Conservation (phyloP, 2,113 vertebrate genomes). For the Podilymbus podiceps region DNA sequence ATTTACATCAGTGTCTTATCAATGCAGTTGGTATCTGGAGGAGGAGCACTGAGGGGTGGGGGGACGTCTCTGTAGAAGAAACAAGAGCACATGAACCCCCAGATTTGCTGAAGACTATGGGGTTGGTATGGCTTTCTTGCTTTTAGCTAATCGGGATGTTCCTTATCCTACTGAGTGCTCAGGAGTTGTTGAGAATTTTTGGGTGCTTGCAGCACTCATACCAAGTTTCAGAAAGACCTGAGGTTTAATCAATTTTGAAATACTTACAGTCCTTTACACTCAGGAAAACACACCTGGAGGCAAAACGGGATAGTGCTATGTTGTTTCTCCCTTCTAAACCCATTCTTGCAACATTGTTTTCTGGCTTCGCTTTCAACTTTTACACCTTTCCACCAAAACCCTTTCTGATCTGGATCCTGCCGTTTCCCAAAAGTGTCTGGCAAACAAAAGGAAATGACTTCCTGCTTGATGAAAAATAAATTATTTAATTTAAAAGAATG, state of each 20-base stretch:
- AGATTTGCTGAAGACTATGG: neutral
- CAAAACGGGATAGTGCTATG: neutral
- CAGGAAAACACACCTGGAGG: neutral
- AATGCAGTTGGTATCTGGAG: neutral
- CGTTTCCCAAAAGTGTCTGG: neutral
- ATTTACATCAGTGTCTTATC: neutral
- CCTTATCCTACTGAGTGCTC: neutral
- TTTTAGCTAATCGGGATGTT: neutral
- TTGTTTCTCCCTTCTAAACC: neutral
- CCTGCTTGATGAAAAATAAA: neutral
- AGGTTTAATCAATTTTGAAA: neutral
- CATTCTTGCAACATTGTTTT: neutral
- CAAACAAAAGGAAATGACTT: neutral
- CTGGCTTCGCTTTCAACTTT: neutral
- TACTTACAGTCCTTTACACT: neutral
- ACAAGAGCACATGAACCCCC: neutral
- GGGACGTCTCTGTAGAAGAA: accelerated
- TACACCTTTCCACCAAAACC: neutral
- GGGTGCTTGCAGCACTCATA: neutral
- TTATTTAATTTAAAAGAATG: neutral
- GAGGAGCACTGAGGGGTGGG: neutral
- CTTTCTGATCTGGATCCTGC: neutral
- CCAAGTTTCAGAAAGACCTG: neutral
- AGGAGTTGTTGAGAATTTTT: neutral
- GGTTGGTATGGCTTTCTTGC: neutral